A percentile compares a stretch with the other conserved stretches of the same genome.
Evolutionary conservation across 2,113 vertebrate genomes (phyloP).

Genomic region (Morone chrysops): DNA sequence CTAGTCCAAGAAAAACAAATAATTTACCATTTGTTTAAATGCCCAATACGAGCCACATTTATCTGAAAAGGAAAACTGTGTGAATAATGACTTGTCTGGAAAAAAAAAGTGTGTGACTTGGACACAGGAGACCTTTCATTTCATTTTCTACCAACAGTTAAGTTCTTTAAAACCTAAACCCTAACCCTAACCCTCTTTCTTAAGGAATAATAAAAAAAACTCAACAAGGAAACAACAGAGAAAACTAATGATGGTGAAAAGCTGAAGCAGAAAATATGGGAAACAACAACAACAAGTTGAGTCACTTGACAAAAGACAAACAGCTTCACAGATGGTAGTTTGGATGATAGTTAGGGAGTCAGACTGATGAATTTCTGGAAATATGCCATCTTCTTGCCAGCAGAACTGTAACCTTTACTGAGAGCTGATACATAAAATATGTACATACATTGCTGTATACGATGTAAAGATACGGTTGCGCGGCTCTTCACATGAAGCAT

Average conservation of each 20-base stretch:
- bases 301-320: conserved; percentile 1
- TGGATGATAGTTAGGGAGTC: background rate
- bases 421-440: conserved; percentile 7
- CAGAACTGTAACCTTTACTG: conserved; percentile 3
- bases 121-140: too few species aligned
- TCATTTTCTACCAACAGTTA: too few species aligned
- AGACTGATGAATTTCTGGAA: conserved; percentile 14
- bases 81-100: background rate
- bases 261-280: background rate
- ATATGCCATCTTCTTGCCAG: background rate
- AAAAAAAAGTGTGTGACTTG: too few species aligned
- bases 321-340: conserved; percentile 8
- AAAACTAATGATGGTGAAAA: background rate
- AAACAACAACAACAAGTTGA: background rate
- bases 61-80: background rate
- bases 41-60: background rate
- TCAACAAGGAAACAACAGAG: background rate
- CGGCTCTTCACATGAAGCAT: conserved; percentile 1
- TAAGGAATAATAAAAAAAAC: background rate
- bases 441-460: background rate
- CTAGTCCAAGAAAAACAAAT: background rate
- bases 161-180: too few species aligned
- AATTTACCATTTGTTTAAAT: background rate
- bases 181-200: too few species aligned
- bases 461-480: background rate